These are phyloP conservation scores for Trichoplusia ni DNA, from an alignment of 1,140 invertebrate species.

Conservation along the genomic window DNA sequence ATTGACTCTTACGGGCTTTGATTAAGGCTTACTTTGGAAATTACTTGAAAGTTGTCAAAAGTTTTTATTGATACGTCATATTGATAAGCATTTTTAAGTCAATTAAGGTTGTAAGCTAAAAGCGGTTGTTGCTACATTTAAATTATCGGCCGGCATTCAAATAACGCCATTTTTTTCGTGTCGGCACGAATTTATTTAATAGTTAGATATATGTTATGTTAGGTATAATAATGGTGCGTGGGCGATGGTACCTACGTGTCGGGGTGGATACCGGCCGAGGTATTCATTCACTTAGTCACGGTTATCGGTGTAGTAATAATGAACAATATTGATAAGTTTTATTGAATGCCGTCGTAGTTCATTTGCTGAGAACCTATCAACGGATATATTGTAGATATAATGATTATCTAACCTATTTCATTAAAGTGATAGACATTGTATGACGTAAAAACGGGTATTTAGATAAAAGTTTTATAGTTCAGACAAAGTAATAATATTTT, in stretches of 20 bases:
- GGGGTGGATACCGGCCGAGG: constrained; percentile 9
- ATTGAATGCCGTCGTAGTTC: constrained; percentile 29
- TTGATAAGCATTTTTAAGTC: constrained; percentile 82
- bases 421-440: background rate
- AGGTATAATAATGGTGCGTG: constrained; percentile 67
- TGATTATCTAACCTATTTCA: background rate
- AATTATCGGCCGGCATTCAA: constrained; percentile 80
- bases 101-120: constrained; percentile 82
- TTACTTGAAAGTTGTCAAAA: constrained; percentile 39
- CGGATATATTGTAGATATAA: background rate
- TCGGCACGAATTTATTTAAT: constrained; percentile 79
- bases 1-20: constrained; percentile 43
- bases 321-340: constrained; percentile 36
- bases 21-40: constrained; percentile 53
- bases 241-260: constrained; percentile 53
- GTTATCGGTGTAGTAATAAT: constrained; percentile 47
- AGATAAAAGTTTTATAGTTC: too few relatives aligned
- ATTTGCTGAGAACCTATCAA: background rate
- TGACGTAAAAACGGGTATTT: background rate
- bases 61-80: constrained; percentile 49
- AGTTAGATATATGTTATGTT: constrained; percentile 66
- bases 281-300: constrained; percentile 57
- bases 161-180: constrained; percentile 80
- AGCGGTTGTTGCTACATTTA: constrained; percentile 81
- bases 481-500: too few relatives aligned